phyloP scores from a whole-genome alignment of 1,140 invertebrate genomes.

The Helicoverpa zea region DNA sequence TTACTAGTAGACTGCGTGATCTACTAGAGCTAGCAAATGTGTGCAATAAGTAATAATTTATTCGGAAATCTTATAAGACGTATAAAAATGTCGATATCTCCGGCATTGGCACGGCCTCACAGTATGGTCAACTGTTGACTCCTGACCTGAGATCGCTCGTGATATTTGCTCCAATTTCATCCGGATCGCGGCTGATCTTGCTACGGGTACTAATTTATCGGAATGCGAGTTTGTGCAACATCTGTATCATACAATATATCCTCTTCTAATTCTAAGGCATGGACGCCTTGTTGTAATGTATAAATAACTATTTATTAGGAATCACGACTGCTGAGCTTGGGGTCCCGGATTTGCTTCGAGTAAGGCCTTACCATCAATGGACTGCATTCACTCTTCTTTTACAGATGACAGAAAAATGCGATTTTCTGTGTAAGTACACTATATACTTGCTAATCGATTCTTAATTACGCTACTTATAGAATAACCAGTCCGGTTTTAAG shows the following conservation, averaged over 20 bases:
- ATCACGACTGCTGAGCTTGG: no score
- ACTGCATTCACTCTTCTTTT: no score
- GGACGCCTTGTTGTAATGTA: no score
- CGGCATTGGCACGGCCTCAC: constrained; percentile 29
- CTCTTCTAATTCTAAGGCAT: no score
- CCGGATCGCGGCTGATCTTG: constrained; percentile 49
- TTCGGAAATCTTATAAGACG: constrained; percentile 5
- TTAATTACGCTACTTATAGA: neutral
- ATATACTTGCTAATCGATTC: neutral
- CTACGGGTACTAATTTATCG: neutral
- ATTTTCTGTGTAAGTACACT: no score
- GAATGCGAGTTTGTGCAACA: constrained; percentile 26
- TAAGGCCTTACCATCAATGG: no score
- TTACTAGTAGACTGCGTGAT: neutral
- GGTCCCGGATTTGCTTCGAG: no score
- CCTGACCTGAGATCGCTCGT: constrained; percentile 31
- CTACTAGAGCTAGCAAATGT: neutral
- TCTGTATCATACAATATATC: neutral
- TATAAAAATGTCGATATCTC: constrained; percentile 35
- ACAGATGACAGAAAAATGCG: no score
- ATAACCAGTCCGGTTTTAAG: constrained; percentile 1
- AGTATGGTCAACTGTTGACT: constrained; percentile 25
- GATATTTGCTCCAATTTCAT: constrained; percentile 58
- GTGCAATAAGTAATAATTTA: neutral
- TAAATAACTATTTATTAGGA: no score